Evolutionary conservation across 2,888 invertebrate species (phyloP), one percentile per base, ranked within the genome.

Genomic region (Tiliacea aurago): DNA sequence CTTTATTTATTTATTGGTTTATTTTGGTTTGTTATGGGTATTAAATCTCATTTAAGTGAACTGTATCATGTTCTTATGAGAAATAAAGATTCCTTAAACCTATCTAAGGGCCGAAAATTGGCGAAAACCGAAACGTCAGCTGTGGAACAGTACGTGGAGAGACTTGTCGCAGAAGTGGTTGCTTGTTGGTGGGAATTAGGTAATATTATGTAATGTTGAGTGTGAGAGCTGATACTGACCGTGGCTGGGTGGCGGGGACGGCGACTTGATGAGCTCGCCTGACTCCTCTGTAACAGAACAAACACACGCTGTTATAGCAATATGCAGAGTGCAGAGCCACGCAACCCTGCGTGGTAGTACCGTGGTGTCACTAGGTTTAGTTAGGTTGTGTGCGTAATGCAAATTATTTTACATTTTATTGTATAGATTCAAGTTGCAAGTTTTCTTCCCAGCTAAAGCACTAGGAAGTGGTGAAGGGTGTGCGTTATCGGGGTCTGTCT

Each of bases 191-290:
- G n/a, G 18, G n/a, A 18, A 37, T 18, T 33, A 11, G 4, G n/a
- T 2, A 53, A 41, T 23, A 15, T 9, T 23, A 5, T 41, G 33
- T 33, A 20, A 28, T 20, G 63, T 28, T 13, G 13, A 20, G 64
- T 47, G 53, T 53, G 53, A 53, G 23, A 53, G 53, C 3, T 43
- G 23, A 15, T 20, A 96, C 97, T 96, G 94, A 98, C 98, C 98
- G 92, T 97, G 97, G 89, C 97, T 97, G 91, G 97, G 97, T 86
- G 98, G 98, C 90, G 98, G 98, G 90, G 98, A 98, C 81, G 98
- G 98, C 88, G 98, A 97, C 94, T 98, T 98, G 91, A 98, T 98
- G 91, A 98, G 92, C 96, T 97, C 95, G 93, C 97, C 93, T 91
- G 97, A 94, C 88, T 95, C 96, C 89, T 96, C 96, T 96, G 96